phyloP scores from a whole-genome alignment of 1,140 invertebrate species.

The Teleogryllus occipitalis region DNA sequence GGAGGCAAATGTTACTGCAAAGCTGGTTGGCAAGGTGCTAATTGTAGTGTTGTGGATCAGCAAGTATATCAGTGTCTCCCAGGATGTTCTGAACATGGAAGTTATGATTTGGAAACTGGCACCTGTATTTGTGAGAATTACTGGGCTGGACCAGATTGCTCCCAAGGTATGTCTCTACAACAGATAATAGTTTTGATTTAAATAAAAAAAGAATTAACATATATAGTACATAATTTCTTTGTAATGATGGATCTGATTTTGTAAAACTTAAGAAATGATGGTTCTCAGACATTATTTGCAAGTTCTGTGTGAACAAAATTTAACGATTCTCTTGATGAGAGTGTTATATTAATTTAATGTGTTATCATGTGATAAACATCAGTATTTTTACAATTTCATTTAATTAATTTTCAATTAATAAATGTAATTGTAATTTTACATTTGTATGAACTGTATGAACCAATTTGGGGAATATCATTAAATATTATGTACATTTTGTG shows the following conservation, averaged over 20 bases:
- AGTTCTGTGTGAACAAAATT: too few relatives aligned
- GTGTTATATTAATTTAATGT: too few relatives aligned
- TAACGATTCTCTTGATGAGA: too few relatives aligned
- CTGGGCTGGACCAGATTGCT: constrained; percentile 84
- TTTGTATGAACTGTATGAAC: too few relatives aligned
- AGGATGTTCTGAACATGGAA: constrained; percentile 81
- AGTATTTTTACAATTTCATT: too few relatives aligned
- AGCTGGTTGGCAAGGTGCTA: constrained; percentile 88
- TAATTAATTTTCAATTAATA: too few relatives aligned
- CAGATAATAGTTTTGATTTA: background rate
- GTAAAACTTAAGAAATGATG: too few relatives aligned
- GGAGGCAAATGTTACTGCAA: constrained; percentile 90
- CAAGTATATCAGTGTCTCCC: constrained; percentile 82
- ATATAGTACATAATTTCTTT: background rate
- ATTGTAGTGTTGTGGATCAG: constrained; percentile 78
- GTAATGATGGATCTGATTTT: background rate
- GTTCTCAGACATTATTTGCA: too few relatives aligned
- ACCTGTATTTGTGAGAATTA: constrained; percentile 81
- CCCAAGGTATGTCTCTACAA: constrained; percentile 57
- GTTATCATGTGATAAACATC: too few relatives aligned
- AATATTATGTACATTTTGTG: too few relatives aligned
- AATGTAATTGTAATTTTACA: too few relatives aligned
- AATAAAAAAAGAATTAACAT: background rate
- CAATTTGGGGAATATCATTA: too few relatives aligned
- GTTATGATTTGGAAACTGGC: constrained; percentile 78